These are phyloP conservation scores for Plagodis dolabraria DNA, from an alignment of 2,888 invertebrate genomes.

Conservation along the genomic window DNA sequence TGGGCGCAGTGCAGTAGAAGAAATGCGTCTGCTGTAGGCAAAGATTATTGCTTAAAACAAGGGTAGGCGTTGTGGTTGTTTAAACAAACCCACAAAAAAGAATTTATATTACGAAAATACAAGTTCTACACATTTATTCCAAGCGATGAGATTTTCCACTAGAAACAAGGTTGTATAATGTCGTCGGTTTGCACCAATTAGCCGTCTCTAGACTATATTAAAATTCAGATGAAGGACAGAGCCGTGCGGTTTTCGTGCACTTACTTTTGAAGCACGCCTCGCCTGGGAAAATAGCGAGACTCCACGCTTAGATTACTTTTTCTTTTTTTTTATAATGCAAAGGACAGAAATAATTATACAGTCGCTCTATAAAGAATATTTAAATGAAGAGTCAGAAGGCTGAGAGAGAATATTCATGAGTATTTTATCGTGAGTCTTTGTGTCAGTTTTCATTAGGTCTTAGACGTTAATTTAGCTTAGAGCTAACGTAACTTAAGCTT, in stretches of 20 bases:
- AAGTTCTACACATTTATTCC: too few relatives aligned
- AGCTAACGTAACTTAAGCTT: too few relatives aligned
- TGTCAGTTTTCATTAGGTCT: constrained; percentile 10
- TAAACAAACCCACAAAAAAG: too few relatives aligned
- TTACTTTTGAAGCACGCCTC: constrained; percentile 49
- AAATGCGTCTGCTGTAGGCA: too few relatives aligned
- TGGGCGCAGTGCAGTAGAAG: too few relatives aligned
- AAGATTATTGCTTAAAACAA: too few relatives aligned
- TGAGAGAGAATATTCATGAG: constrained; percentile 6
- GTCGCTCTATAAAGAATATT: constrained; percentile 15
- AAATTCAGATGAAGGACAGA: constrained; percentile 57
- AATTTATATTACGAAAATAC: too few relatives aligned
- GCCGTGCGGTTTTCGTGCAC: constrained; percentile 49
- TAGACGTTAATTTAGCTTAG: neutral
- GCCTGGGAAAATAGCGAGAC: constrained; percentile 39
- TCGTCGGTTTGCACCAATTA: constrained; percentile 52
- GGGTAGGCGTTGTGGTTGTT: too few relatives aligned
- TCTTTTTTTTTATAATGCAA: constrained; percentile 10
- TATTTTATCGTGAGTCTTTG: neutral
- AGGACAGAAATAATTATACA: constrained; percentile 18
- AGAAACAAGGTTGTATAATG: constrained; percentile 3
- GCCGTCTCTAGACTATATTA: constrained; percentile 44
- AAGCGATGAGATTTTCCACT: too few relatives aligned
- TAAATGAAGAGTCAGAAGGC: constrained; percentile 13
- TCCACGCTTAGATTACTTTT: constrained; percentile 17